These are phyloP conservation scores for Epinephelus awoara DNA, from an alignment of 2,797 vertebrate species.

Conservation along the genomic window DNA sequence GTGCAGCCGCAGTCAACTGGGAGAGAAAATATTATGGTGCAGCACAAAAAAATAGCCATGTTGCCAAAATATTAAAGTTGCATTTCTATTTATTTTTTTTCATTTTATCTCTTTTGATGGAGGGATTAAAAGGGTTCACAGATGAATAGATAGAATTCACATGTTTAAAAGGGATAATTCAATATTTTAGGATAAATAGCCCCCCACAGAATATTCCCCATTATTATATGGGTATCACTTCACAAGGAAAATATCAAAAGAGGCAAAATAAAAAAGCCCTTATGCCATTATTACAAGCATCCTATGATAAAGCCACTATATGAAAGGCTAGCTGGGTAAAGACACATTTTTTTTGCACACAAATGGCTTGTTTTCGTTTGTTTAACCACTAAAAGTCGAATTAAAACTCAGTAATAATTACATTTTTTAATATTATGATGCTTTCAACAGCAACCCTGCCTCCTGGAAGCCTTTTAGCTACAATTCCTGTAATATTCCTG, in stretches of 20 bases:
- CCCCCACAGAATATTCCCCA: not conserved
- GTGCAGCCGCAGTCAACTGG: constrained; percentile 17
- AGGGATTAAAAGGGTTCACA: not conserved
- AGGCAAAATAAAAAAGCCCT: not conserved
- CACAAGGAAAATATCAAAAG: not conserved
- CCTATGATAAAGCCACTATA: not conserved
- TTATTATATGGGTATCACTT: not conserved
- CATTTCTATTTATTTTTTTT: not conserved
- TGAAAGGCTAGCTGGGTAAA: not conserved
- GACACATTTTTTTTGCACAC: too few species aligned
- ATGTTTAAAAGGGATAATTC: too few species aligned
- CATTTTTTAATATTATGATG: not conserved
- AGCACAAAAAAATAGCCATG: constrained; percentile 18
- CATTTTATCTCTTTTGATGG: not conserved
- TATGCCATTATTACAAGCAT: not conserved
- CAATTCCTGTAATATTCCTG: not conserved
- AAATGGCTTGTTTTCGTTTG: not conserved
- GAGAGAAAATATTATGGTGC: constrained; percentile 28
- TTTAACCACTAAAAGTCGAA: not conserved
- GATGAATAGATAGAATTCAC: not conserved
- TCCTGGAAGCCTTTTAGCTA: not conserved
- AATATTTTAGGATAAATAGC: not conserved
- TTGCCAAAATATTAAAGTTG: not conserved
- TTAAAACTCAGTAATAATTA: not conserved
- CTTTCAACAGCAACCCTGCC: not conserved